Evolutionary conservation across 1,140 invertebrate species (phyloP), one percentile per base, ranked within the genome.

Genomic region (Ditylenchus dipsaci): DNA sequence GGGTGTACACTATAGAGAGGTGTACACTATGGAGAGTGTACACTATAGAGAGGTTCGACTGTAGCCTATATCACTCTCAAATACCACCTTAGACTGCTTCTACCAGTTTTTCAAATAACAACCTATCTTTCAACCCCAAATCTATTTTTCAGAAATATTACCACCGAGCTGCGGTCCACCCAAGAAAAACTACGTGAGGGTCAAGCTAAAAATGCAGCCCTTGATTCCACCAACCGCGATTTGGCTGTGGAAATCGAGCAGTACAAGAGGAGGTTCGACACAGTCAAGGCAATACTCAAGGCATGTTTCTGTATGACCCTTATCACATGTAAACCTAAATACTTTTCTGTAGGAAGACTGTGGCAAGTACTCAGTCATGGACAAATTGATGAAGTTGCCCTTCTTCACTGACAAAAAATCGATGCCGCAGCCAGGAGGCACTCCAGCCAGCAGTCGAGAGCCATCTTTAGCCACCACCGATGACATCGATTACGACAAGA

Each of bases 401-500:
- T 61, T 61, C 59, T 33, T 61, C 19, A 61, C n/a, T 13, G 59
- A 61, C 8, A 3, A n/a, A 19, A 61, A 61, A n/a, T 21, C 17
- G 27, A 8, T 29, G 3, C 59, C 3, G 26, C n/a, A 43, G 19
- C 5, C 59, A 3, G 15, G 57, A 26, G 21, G 29, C 8, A 61
- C n/a, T 43, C 59, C 27, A n/a, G 19, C 27, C 1, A 33, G 29
- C 19, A 61, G 38, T 29, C 49, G 49, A 19, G 33, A 38, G 11
- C 3, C 49, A 7, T 53, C 49, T 26, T 8, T 53, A 21, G 38
- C 59, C 59, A 61, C 3, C 59, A 61, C 59, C 8, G 59, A 61
- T 33, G 59, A 61, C 19, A 61, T 61, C 21, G 59, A 61, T n/a
- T 61, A 61, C n/a, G 59, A 61, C 59, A 30, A 43, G 19, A 61